Evolutionary conservation across 2,888 invertebrate genomes (phyloP).

Genomic region (Leptura quadrifasciata): DNA sequence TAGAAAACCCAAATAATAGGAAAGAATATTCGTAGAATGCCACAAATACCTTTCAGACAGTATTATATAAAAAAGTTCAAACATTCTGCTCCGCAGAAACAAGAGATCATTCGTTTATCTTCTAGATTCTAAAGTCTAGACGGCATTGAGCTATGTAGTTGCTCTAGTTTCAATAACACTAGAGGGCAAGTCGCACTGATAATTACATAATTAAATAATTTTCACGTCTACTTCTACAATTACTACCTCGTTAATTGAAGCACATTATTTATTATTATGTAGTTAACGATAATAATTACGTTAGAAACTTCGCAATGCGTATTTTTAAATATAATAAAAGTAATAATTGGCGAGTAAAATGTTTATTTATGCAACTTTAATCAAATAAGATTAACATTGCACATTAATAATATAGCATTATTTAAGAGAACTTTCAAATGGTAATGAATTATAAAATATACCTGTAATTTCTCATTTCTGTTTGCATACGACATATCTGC

Average conservation of each 20-base stretch:
- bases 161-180: neutral
- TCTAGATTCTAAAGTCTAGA: too few relatives aligned
- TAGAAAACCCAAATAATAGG: too few relatives aligned
- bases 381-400: slow-evolving; percentile 3
- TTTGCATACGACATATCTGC: neutral
- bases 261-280: slow-evolving; percentile 2
- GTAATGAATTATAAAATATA: neutral
- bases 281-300: slow-evolving; percentile 4
- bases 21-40: too few relatives aligned
- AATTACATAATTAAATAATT: neutral
- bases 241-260: neutral
- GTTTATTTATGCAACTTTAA: neutral
- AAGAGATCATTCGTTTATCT: too few relatives aligned
- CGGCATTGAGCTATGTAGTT: too few relatives aligned
- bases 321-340: slow-evolving; percentile 4
- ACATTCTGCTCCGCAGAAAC: too few relatives aligned
- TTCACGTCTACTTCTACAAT: neutral
- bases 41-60: too few relatives aligned
- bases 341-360: slow-evolving; percentile 1
- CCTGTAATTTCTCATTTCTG: neutral
- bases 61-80: too few relatives aligned
- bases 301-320: neutral
- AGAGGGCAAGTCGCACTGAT: neutral
- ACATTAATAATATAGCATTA: neutral
- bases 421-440: neutral